Percentiles rank a stretch among this genome's conserved stretches.
Evolutionary conservation across 2,797 vertebrate species (phyloP).

Genomic region (Gymnocypris eckloni): DNA sequence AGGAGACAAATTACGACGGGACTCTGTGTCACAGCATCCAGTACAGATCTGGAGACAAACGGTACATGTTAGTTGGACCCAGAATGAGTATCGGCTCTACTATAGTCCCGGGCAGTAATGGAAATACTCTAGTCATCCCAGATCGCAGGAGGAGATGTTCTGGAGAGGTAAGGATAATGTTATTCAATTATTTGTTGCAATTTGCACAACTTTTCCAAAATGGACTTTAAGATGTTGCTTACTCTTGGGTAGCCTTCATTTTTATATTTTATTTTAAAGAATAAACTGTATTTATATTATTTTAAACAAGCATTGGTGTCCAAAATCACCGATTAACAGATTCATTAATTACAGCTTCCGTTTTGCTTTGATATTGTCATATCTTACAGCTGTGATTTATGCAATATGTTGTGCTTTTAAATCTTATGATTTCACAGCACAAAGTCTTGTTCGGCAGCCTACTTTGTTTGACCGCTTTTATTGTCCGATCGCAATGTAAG

Average conservation of each 20-base stretch:
- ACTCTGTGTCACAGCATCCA: slow-evolving; percentile 71
- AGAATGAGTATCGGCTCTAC: slow-evolving; percentile 72
- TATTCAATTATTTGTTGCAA: too few species aligned
- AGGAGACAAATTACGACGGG: slow-evolving; percentile 61
- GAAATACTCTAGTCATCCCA: slow-evolving; percentile 64
- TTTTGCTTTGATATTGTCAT: background rate
- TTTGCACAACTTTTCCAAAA: too few species aligned
- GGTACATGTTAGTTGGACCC: slow-evolving; percentile 74
- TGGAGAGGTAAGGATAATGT: slow-evolving; percentile 63
- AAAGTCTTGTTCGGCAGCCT: background rate
- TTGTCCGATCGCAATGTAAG: background rate
- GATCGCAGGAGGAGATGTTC: slow-evolving; percentile 61
- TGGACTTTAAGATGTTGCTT: too few species aligned
- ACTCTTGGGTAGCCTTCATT: too few species aligned
- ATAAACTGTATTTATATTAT: too few species aligned
- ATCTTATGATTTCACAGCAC: background rate
- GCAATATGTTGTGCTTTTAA: background rate
- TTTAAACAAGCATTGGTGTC: too few species aligned
- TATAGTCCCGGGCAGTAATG: slow-evolving; percentile 65
- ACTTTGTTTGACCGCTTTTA: background rate
- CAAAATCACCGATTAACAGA: background rate
- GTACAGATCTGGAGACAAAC: slow-evolving; percentile 72
- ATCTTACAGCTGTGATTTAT: background rate
- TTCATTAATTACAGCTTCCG: background rate
- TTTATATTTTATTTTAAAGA: too few species aligned